Base-by-base conservation (phyloP, 2,888 invertebrate species). In the Meandrusa payeni region DNA sequence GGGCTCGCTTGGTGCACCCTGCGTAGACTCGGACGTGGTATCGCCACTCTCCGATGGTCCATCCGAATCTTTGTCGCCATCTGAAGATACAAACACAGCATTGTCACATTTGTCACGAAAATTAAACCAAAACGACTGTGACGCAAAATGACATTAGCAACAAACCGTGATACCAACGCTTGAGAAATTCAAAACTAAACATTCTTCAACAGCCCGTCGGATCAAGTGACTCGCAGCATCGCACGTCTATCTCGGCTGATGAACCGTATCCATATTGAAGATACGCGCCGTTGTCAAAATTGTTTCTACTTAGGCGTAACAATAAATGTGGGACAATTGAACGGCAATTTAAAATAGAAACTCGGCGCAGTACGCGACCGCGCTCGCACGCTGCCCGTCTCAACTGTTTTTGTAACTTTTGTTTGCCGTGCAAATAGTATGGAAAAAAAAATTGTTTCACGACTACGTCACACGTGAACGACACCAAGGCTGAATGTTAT, bases 51-150 rank as follows among this genome's bases (percentile, higher is more conserved):
- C 88, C 4, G 88, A 88, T 46, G 80, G 83, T 1, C 82, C 86
- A 57, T 88, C 88, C n/a, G 88, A 86, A 50, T 88, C 88, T 65
- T 88, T 88, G 57, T 83, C 86, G 52, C 83, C 87, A 83, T 88
- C 88, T 88, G 81, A 69, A 77, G 57, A 34, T 54, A 56, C 46
- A 56, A 45, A 19, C 12, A 45, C 41, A 41, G 32, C 51, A 57
- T 55, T 55, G 56, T 47, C 49, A 64, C 59, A 61, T 62, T 57
- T 60, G 58, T 34, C 46, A 47, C 41, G 28, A 50, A 57, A 57
- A 59, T 58, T 54, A 53, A 54, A 50, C 39, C 23, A 31, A 43
- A 31, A 48, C 7, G 22, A 26, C 11, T 22, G 7, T n/a, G 33
- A 27, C 24, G 15, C 19, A 32, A 13, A 17, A 39, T 34, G 17